Evolutionary conservation across 2,888 invertebrate genomes (phyloP), one percentile per base, ranked within the genome.

Genomic region (Folsomia candida): DNA sequence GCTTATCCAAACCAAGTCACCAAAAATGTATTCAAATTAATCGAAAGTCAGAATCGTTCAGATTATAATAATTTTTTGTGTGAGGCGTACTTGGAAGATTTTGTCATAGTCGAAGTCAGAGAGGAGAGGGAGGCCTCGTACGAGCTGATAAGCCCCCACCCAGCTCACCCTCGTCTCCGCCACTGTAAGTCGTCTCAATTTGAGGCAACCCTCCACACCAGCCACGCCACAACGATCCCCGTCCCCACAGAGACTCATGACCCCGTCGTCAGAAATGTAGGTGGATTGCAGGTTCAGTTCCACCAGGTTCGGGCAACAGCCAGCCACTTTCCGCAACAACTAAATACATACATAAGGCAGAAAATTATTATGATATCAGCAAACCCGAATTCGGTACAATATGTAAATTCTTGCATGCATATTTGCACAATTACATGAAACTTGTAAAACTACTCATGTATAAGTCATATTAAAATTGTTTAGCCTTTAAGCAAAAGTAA

Each of bases 101-200:
- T 81, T 80, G 26, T 83, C 82, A 68, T 81, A 82, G 60, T 82
- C 83, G 61, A 82, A 81, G 25, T 82, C 81, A 6, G 76, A 74
- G 1, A 83, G 76, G 37, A 75, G 76, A 2, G 81, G 81, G 27
- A 82, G 75, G 51, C 81, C 76, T 29, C 81, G 80, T 1, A 83
- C 71, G 2, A 78, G 79, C 37, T 79, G 78, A 9, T 80, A 70
- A 1, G 82, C 81, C 0, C 82, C 82, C 0, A 79, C 74, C 24
- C 79, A 77, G 0, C 81, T 79, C 2, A 81, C 75, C 51, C 79
- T 71, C 18, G 82, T 82, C 28, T 82, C 82, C 1, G 71, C 76
- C 11, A 82, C 67, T 14, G 79, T 74, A 22, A 83, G 77, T 9
- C 81, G 73, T n/a, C 72, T 75, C 20, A 83, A 77, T 22, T 81